Conservation (phyloP, 2,113 vertebrate species). For the Brachypteracias leptosomus region DNA sequence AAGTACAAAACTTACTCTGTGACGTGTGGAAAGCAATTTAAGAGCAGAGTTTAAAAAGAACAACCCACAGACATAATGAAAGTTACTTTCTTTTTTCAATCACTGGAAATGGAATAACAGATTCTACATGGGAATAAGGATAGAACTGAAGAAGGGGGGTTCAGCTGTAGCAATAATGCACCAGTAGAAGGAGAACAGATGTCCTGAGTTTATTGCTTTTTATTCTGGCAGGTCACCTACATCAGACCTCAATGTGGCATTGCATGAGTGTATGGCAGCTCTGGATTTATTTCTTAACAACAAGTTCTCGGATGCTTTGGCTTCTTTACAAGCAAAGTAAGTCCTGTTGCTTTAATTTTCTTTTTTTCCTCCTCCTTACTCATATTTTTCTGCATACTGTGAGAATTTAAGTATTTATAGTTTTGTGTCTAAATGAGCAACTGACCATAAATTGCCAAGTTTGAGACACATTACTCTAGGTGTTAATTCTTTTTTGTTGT, state of each 20-base stretch:
- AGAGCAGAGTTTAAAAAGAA: neutral
- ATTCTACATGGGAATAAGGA: neutral
- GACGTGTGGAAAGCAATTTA: too few species aligned
- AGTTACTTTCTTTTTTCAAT: neutral
- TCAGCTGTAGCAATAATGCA: neutral
- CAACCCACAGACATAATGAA: neutral
- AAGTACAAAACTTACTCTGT: neutral
- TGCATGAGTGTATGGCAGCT: slow-evolving; percentile 92
- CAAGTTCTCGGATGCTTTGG: slow-evolving; percentile 90
- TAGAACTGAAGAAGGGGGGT: neutral
- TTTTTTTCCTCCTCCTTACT: neutral
- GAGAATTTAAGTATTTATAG: neutral
- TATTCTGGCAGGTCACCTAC: slow-evolving; percentile 72
- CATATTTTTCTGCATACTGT: neutral
- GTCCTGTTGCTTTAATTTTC: neutral
- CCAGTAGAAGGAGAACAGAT: neutral
- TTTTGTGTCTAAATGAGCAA: neutral
- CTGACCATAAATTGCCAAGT: neutral
- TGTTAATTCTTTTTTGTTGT: neutral
- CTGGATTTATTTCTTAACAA: slow-evolving; percentile 94
- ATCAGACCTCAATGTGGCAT: slow-evolving; percentile 83
- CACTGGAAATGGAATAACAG: neutral
- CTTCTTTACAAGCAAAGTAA: slow-evolving; percentile 87
- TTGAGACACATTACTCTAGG: neutral
- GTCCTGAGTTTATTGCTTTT: slow-evolving; percentile 15